phyloP scores from a whole-genome alignment of 2,888 invertebrate genomes.

The Troglohyphantes excavatus region DNA sequence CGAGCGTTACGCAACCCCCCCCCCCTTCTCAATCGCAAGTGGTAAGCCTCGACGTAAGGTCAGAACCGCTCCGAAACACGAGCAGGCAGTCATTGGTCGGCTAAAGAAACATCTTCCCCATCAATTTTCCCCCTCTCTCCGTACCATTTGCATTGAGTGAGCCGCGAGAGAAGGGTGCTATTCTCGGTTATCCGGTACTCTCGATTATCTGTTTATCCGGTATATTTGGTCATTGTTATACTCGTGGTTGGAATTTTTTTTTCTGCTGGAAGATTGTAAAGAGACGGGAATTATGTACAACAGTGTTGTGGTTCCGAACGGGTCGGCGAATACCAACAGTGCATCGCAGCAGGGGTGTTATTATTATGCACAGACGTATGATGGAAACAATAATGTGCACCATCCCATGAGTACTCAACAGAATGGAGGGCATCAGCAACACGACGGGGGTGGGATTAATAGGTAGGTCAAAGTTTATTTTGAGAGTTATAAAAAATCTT shows the following conservation, averaged over 20 bases:
- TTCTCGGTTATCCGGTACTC: slow-evolving; percentile 4
- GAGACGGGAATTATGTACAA: slow-evolving; percentile 33
- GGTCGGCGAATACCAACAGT: slow-evolving; percentile 16
- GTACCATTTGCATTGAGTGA: slow-evolving; percentile 41
- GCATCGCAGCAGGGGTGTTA: slow-evolving; percentile 50
- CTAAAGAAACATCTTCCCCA: slow-evolving; percentile 38
- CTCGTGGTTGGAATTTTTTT: slow-evolving; percentile 18
- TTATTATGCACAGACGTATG: slow-evolving; percentile 47
- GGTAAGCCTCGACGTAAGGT: slow-evolving; percentile 43
- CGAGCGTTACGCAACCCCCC: neutral
- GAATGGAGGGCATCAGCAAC: slow-evolving; percentile 42
- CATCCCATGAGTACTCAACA: slow-evolving; percentile 45
- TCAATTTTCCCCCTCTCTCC: slow-evolving; percentile 2
- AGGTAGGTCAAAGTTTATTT: slow-evolving; percentile 28
- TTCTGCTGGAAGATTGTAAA: neutral
- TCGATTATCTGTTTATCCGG: neutral
- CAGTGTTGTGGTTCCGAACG: slow-evolving; percentile 33
- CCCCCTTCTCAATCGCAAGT: slow-evolving; percentile 1
- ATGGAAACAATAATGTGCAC: slow-evolving; percentile 63
- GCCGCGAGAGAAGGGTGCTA: slow-evolving; percentile 19
- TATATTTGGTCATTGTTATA: slow-evolving; percentile 12
- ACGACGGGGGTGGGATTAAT: slow-evolving; percentile 38
- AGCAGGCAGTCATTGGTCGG: slow-evolving; percentile 37
- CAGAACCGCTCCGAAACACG: slow-evolving; percentile 32
- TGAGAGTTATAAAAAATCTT: too few species aligned